Percentiles rank a stretch among this genome's conserved stretches.
phyloP scores from a whole-genome alignment of 2,888 invertebrate genomes.

The Eumacrocentrus americanus region DNA sequence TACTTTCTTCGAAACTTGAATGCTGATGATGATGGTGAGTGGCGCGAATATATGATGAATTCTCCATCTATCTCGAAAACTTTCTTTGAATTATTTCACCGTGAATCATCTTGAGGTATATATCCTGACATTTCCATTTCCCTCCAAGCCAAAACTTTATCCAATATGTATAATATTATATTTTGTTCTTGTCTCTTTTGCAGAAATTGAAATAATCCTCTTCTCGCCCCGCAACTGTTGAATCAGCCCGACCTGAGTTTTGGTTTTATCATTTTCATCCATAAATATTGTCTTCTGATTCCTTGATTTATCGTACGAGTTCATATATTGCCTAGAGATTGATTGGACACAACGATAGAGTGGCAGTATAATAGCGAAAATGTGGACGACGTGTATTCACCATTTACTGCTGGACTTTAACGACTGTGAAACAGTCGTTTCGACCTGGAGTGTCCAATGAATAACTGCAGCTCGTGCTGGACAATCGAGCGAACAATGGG shows the following conservation, averaged over 20 bases:
- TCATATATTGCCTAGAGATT: not conserved
- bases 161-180: no score
- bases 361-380: not conserved
- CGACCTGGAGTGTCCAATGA: not conserved
- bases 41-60: no score
- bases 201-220: no score
- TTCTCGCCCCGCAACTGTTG: no score
- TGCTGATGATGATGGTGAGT: not conserved
- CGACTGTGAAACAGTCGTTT: not conserved
- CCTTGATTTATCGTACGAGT: not conserved
- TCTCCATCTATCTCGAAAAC: no score
- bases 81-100: not conserved
- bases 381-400: not conserved
- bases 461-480: not conserved
- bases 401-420: not conserved
- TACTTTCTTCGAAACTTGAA: no score
- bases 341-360: not conserved
- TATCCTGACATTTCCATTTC: not conserved
- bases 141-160: no score
- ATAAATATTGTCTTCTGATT: not conserved
- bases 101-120: not conserved
- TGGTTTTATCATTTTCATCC: no score
- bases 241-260: no score
- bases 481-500: not conserved
- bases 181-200: no score